Base-by-base conservation (phyloP, 2,113 vertebrate genomes). In the Myocastor coypus region DNA sequence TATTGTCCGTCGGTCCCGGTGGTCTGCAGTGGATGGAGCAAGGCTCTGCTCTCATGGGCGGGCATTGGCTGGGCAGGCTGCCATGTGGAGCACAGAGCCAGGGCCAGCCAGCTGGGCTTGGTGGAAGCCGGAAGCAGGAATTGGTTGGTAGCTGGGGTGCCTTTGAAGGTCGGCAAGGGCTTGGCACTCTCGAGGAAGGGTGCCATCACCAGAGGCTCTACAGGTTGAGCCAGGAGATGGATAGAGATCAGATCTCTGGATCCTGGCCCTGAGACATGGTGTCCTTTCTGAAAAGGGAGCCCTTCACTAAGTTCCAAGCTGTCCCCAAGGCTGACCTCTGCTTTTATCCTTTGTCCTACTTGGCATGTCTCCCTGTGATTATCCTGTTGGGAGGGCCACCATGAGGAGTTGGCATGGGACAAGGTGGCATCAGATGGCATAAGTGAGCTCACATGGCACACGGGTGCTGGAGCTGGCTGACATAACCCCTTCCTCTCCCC, bases 101-200 rank as follows among this genome's bases (percentile, higher is more conserved):
- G 97, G 78, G 93, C 95, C 92, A 86, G 97, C 97, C 97, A 97
- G 97, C 96, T 97, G 96, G 97, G 96, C 61, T 89, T 80, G 92
- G 87, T 37, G 34, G 95, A 89, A 96, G 94, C 96, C 94, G 91
- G 97, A 97, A 97, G 89, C 85, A 93, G 84, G 91, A 97, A 34
- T 93, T 97, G 95, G 92, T 97, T 93, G 94, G 84, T 94, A 95
- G 93, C 94, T 16, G 37, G 95, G 81, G 59, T 91, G 64, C 90
- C 91, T 87, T 84, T 34, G 83, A 66, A 87, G 80, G 92, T 97
- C 96, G 87, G 84, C 80, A 78, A 68, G 78, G 69, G 55, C 68
- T 5, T 14, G 55, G 52, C 37, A 83, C 0, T 57, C 55, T 57
- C 55, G 55, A 1, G 88, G 93, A 84, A 84, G 55, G 87, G 71